Evolutionary conservation across 2,888 invertebrate species (phyloP).

Genomic region (Rugalucina vietnamica): DNA sequence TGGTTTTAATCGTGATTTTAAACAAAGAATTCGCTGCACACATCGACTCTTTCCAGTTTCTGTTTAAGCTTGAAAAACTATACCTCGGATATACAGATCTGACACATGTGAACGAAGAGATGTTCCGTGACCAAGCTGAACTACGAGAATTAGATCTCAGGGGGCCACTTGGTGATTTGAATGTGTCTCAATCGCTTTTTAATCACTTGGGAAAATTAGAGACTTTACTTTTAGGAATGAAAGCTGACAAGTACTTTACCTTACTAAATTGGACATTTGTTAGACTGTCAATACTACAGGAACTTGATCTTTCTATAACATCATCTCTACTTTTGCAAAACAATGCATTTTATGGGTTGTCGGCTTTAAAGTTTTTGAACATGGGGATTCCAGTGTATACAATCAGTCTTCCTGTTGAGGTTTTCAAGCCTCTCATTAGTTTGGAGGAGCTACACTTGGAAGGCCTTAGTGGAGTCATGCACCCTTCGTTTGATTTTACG

Average conservation of each 20-base stretch:
- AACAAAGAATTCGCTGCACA: neutral
- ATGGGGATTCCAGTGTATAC: neutral
- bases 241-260: neutral
- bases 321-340: neutral
- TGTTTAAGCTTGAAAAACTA: neutral
- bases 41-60: neutral
- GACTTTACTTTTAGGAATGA: neutral
- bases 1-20: neutral
- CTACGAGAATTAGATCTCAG: neutral
- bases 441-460: neutral
- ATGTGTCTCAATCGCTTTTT: neutral
- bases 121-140: neutral
- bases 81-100: neutral
- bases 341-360: neutral
- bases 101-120: neutral
- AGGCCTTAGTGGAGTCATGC: neutral
- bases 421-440: neutral
- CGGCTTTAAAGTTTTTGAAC: neutral
- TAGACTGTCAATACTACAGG: neutral
- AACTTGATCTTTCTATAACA: neutral
- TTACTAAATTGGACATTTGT: neutral
- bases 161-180: neutral
- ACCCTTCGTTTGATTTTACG: neutral
- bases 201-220: neutral
- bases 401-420: neutral